Conservation (phyloP, 2,888 invertebrate genomes). For the Drosophila infuscata region DNA sequence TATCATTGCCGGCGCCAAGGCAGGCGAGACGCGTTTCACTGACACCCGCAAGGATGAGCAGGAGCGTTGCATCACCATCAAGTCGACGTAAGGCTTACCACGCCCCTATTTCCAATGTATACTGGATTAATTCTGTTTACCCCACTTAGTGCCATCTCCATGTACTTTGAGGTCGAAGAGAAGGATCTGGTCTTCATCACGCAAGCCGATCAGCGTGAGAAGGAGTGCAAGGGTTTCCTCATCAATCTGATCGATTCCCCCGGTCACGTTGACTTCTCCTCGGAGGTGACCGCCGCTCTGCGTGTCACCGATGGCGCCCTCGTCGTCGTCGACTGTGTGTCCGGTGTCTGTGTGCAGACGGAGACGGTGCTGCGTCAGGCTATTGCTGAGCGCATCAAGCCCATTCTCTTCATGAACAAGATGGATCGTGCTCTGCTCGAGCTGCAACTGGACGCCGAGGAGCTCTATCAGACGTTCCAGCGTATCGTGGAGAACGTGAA, state of each 20-base stretch:
- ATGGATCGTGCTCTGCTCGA: slow-evolving; percentile 99
- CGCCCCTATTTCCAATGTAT: background rate
- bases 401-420: slow-evolving; percentile 99
- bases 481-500: slow-evolving; percentile 99
- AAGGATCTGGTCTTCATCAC: slow-evolving; percentile 98
- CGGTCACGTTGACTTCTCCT: slow-evolving; percentile 99
- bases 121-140: background rate
- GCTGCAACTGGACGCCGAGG: slow-evolving; percentile 97
- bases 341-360: slow-evolving; percentile 99
- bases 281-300: slow-evolving; percentile 99
- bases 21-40: slow-evolving; percentile 99
- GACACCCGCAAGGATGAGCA: slow-evolving; percentile 99
- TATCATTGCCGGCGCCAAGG: slow-evolving; percentile 99
- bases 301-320: slow-evolving; percentile 99
- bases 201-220: slow-evolving; percentile 95
- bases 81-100: slow-evolving; percentile 90
- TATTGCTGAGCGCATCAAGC: slow-evolving; percentile 99
- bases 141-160: slow-evolving; percentile 97
- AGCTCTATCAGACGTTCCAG: slow-evolving; percentile 99
- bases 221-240: slow-evolving; percentile 97
- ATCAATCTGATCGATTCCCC: slow-evolving; percentile 99
- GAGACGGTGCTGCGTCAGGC: slow-evolving; percentile 99
- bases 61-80: slow-evolving; percentile 99
- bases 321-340: slow-evolving; percentile 99
- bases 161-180: slow-evolving; percentile 98